phyloP scores from a whole-genome alignment of 92 coral and sea anemone species.

The Zoanthus sociatus region DNA sequence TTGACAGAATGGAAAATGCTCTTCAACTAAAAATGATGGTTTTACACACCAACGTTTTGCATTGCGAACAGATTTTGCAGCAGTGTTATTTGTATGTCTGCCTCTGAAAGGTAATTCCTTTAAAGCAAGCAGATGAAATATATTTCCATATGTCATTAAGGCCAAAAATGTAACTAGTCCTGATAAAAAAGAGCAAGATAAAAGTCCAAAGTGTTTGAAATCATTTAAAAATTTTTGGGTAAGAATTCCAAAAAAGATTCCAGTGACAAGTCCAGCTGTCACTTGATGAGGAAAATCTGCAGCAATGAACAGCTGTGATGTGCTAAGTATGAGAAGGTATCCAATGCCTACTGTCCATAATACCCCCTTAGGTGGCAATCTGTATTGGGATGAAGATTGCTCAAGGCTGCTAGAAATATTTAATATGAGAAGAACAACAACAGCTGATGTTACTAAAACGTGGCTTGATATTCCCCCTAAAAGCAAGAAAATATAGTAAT shows the following conservation, averaged over 20 bases:
- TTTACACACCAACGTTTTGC: slow-evolving; percentile 44
- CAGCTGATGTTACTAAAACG: slow-evolving; percentile 45
- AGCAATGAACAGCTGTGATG: slow-evolving; percentile 47
- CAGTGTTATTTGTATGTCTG: slow-evolving; percentile 37
- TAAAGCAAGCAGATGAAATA: slow-evolving; percentile 18
- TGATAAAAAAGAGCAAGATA: slow-evolving; percentile 28
- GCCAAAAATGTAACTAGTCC: background rate
- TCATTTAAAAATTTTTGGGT: background rate
- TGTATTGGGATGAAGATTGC: background rate
- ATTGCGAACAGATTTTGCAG: slow-evolving; percentile 29
- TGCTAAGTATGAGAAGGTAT: slow-evolving; percentile 15
- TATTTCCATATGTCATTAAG: slow-evolving; percentile 26
- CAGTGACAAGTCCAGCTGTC: slow-evolving; percentile 29
- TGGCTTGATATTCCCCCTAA: slow-evolving; percentile 57
- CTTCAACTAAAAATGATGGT: slow-evolving; percentile 31
- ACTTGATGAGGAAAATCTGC: slow-evolving; percentile 61
- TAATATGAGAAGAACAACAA: slow-evolving; percentile 22
- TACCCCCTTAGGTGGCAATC: background rate
- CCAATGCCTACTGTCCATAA: slow-evolving; percentile 20
- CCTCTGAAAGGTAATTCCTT: slow-evolving; percentile 38
- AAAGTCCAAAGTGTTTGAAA: background rate
- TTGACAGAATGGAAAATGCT: slow-evolving; percentile 30
- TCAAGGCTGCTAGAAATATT: background rate
- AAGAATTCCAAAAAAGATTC: slow-evolving; percentile 22
- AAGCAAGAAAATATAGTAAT: background rate